Evolutionary conservation across 2,888 invertebrate genomes (phyloP).

Genomic region (Drosophila affinis): DNA sequence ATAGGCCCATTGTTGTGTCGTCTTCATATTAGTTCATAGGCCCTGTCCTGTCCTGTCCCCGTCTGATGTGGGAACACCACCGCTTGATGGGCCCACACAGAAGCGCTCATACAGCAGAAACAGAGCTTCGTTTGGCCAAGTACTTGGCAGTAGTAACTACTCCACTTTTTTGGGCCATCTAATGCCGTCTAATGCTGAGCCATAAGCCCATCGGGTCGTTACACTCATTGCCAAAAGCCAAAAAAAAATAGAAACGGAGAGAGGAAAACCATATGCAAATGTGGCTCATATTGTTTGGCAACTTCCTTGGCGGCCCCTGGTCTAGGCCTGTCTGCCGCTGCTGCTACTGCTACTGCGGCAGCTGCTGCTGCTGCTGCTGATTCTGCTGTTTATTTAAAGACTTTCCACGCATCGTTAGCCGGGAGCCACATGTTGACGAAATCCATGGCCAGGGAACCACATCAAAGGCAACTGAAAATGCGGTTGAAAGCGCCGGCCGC

Average conservation of each 20-base stretch:
- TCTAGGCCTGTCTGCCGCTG: constrained; percentile 10
- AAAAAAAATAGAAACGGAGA: constrained; percentile 6
- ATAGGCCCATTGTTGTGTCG: constrained; percentile 59
- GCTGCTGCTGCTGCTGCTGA: neutral
- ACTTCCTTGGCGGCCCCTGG: constrained; percentile 56
- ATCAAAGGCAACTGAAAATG: constrained; percentile 51
- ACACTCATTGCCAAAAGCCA: constrained; percentile 49
- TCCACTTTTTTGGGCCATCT: constrained; percentile 39
- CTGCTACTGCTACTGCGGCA: neutral
- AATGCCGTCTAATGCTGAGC: constrained; percentile 10
- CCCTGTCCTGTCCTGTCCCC: constrained; percentile 4
- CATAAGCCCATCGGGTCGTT: constrained; percentile 62
- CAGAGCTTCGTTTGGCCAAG: constrained; percentile 2
- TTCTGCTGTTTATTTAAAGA: constrained; percentile 68
- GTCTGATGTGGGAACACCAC: constrained; percentile 58
- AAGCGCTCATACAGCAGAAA: constrained; percentile 37
- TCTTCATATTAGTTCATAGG: constrained; percentile 22
- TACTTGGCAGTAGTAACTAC: constrained; percentile 18
- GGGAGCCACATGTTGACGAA: constrained; percentile 72
- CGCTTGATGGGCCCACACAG: constrained; percentile 48
- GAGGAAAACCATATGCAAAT: constrained; percentile 63
- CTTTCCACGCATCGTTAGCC: constrained; percentile 68
- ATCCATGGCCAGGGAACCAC: constrained; percentile 65
- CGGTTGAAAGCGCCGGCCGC: constrained; percentile 30
- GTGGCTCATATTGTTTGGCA: constrained; percentile 46